phyloP scores from a whole-genome alignment of 2,888 invertebrate species.

The Drosophila quasianomalipes region DNA sequence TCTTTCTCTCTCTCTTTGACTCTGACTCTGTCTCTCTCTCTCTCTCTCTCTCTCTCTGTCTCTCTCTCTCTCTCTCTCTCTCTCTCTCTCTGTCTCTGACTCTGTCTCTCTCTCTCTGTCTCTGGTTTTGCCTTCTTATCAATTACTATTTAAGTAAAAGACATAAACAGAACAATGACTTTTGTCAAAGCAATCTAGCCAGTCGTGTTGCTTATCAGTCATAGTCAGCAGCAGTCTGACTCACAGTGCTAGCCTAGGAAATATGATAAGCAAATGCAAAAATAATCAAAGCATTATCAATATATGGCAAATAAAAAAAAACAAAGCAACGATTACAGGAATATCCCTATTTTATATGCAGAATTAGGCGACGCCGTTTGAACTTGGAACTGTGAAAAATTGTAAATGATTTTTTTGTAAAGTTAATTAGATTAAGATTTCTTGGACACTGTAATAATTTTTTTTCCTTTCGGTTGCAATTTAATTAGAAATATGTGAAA shows the following conservation, averaged over 20 bases:
- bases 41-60: not conserved
- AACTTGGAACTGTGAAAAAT: not conserved
- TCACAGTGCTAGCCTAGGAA: constrained; percentile 31
- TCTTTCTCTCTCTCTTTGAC: not conserved
- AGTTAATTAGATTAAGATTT: not conserved
- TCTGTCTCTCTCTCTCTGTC: not conserved
- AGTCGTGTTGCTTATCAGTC: constrained; percentile 33
- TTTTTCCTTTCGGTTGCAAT: not conserved
- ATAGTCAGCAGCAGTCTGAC: constrained; percentile 21
- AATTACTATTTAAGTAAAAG: constrained; percentile 1
- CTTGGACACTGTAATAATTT: not conserved
- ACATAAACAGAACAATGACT: constrained; percentile 19
- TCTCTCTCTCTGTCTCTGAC: not conserved
- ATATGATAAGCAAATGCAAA: constrained; percentile 32
- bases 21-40: no score
- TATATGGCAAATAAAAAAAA: constrained; percentile 6
- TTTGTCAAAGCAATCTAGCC: constrained; percentile 2
- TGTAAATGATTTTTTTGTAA: not conserved
- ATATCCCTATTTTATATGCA: not conserved
- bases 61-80: not conserved
- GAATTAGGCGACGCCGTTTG: not conserved
- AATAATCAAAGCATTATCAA: constrained; percentile 45
- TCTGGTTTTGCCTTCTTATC: constrained; percentile 14
- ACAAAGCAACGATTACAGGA: constrained; percentile 13
- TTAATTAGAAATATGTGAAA: not conserved